Percentiles rank a stretch among this genome's conserved stretches.
phyloP scores from a whole-genome alignment of 2,888 invertebrate genomes.

The Volucella bombylans region DNA sequence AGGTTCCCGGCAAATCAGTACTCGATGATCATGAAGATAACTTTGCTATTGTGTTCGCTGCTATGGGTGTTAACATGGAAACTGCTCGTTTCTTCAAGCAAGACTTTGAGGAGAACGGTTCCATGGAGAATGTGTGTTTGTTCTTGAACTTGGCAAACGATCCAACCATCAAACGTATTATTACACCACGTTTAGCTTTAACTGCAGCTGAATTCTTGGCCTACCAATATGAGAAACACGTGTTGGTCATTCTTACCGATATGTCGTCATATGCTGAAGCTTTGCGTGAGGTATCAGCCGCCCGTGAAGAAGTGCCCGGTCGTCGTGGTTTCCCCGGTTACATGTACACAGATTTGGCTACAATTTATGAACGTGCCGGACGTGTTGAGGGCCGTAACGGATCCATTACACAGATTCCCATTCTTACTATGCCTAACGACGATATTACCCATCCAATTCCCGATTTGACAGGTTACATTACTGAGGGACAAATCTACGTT shows the following conservation, averaged over 20 bases:
- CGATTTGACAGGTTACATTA: conserved; percentile 99
- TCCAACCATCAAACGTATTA: conserved; percentile 99
- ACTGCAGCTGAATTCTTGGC: conserved; percentile 99
- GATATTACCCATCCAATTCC: conserved; percentile 99
- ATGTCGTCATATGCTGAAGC: conserved; percentile 99
- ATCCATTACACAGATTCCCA: conserved; percentile 99
- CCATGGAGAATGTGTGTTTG: conserved; percentile 99
- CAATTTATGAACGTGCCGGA: conserved; percentile 99
- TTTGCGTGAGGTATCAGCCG: conserved; percentile 99
- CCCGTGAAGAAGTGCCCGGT: conserved; percentile 99
- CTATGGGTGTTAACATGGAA: conserved; percentile 99
- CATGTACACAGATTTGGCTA: conserved; percentile 99
- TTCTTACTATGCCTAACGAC: conserved; percentile 99
- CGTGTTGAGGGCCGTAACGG: conserved; percentile 99
- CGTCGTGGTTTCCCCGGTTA: conserved; percentile 99
- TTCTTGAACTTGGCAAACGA: conserved; percentile 99
- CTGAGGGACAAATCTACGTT: conserved; percentile 99
- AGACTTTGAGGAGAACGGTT: conserved; percentile 98
- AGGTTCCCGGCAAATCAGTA: conserved; percentile 93
- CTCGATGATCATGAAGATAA: conserved; percentile 98
- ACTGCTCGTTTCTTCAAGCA: conserved; percentile 99
- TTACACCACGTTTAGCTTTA: conserved; percentile 98
- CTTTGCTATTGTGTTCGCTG: conserved; percentile 99
- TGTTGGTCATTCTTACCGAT: conserved; percentile 98
- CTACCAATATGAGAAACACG: conserved; percentile 99